Evolutionary conservation across 2,113 vertebrate genomes (phyloP), one percentile per base, ranked within the genome.

Genomic region (Seriola quinqueradiata): DNA sequence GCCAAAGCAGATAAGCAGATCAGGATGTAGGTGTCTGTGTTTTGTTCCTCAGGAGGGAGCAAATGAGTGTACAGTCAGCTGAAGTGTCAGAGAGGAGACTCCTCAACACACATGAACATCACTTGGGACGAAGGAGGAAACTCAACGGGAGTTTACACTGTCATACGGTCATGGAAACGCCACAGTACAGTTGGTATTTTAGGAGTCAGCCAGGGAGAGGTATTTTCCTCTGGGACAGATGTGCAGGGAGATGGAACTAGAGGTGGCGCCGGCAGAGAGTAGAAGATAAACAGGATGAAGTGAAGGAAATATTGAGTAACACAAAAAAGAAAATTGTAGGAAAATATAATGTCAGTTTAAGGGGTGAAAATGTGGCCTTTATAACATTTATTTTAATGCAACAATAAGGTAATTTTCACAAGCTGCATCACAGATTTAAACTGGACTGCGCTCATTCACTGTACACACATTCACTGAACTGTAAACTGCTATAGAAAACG

Each of bases 111-210:
- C 69, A 63, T 60, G 63, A 75, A 14, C 36, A 23, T 76, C 89
- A 86, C 68, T 23, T 14, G 90, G 84, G 80, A 84, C 57, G 12
- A 19, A 25, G 63, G 68, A 85, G 89, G 89, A 89, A 90, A 79
- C 80, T 83, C 84, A 77, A 32, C 25, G 57, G 83, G 92, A 91
- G 77, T 83, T 85, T 79, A 88, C 81, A 64, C 64, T 85, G 92
- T 87, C 81, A 74, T 78, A 75, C 36, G 75, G 82, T 91, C 94
- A 94, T 95, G 90, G 95, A 92, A 95, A 95, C 92, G 4, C 82
- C 81, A 81, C 79, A 90, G 81, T 81, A 78, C 84, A 87, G 75
- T 38, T 63, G 77, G 75, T 95, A 95, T 94, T 95, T 94, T 76
- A 68, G 79, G 89, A 90, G 75, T 72, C 89, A 85, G 48, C 83